Conservation (phyloP, 2,797 vertebrate species). For the Adelosebastes latens region DNA sequence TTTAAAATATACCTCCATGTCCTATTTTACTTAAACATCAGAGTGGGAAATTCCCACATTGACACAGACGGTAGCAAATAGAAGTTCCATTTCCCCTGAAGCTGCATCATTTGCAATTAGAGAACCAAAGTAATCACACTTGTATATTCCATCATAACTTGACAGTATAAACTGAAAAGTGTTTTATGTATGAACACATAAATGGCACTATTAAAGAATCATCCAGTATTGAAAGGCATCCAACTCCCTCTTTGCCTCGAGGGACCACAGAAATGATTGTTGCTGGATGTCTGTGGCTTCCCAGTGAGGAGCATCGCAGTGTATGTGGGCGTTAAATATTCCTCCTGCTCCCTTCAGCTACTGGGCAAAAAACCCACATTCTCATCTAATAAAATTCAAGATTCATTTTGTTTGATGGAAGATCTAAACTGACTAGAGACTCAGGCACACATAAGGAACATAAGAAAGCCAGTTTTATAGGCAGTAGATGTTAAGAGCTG, state of each 20-base stretch:
- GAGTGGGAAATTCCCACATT: conserved; percentile 27
- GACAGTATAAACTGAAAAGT: conserved; percentile 18
- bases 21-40: neutral
- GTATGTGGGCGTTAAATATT: conserved; percentile 29
- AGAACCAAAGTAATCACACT: conserved; percentile 22
- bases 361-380: conserved; percentile 21
- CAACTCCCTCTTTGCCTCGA: conserved; percentile 23
- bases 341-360: conserved; percentile 32
- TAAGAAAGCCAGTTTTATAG: neutral
- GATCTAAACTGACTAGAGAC: neutral
- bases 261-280: conserved; percentile 52
- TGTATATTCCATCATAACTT: conserved; percentile 21
- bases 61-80: neutral
- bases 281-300: conserved; percentile 51
- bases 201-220: conserved; percentile 4
- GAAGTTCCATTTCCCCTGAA: conserved; percentile 2
- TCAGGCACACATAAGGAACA: neutral
- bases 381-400: conserved; percentile 33
- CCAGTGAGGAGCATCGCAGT: conserved; percentile 39
- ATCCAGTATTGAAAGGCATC: conserved; percentile 26
- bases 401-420: conserved; percentile 37
- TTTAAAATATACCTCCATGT: conserved; percentile 39
- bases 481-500: no score
- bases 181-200: conserved; percentile 12
- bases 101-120: neutral